phyloP scores from a whole-genome alignment of 2,797 vertebrate genomes.

The Chelmon rostratus region DNA sequence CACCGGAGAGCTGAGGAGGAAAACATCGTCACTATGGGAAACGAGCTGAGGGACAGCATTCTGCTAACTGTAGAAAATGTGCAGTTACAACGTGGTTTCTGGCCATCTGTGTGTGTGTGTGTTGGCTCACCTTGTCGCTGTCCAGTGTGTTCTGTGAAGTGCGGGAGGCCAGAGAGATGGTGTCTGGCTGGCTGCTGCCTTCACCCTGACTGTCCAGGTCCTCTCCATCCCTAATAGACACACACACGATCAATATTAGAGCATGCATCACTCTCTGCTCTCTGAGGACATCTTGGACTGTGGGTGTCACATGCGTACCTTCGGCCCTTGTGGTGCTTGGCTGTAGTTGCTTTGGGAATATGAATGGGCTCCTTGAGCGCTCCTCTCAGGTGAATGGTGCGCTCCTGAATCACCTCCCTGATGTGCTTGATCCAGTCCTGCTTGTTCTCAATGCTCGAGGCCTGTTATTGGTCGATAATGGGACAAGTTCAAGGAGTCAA shows the following conservation, averaged over 20 bases:
- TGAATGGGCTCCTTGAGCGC: slow-evolving; percentile 99
- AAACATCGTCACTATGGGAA: neutral
- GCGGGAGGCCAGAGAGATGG: slow-evolving; percentile 97
- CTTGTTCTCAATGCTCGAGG: slow-evolving; percentile 99
- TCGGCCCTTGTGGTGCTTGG: slow-evolving; percentile 94
- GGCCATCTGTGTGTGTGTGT: rapidly evolving
- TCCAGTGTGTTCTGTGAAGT: slow-evolving; percentile 99
- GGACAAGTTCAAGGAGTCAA: slow-evolving; percentile 16
- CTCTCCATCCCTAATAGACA: slow-evolving; percentile 91
- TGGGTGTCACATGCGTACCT: slow-evolving; percentile 79
- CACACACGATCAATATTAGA: neutral
- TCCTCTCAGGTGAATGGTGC: slow-evolving; percentile 97
- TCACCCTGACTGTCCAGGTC: slow-evolving; percentile 99
- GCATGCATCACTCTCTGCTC: neutral
- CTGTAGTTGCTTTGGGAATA: slow-evolving; percentile 94
- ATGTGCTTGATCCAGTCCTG: slow-evolving; percentile 99
- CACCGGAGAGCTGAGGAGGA: slow-evolving; percentile 92
- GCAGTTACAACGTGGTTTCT: neutral
- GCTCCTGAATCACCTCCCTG: slow-evolving; percentile 98
- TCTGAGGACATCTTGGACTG: rapidly evolving
- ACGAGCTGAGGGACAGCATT: neutral
- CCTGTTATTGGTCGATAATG: slow-evolving; percentile 81
- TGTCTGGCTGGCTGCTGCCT: slow-evolving; percentile 98
- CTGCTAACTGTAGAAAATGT: neutral
- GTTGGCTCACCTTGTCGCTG: slow-evolving; percentile 93